Percentiles rank a stretch among this genome's conserved stretches.
Conservation (phyloP, 2,113 vertebrate genomes). For the Callionymus lyra region DNA sequence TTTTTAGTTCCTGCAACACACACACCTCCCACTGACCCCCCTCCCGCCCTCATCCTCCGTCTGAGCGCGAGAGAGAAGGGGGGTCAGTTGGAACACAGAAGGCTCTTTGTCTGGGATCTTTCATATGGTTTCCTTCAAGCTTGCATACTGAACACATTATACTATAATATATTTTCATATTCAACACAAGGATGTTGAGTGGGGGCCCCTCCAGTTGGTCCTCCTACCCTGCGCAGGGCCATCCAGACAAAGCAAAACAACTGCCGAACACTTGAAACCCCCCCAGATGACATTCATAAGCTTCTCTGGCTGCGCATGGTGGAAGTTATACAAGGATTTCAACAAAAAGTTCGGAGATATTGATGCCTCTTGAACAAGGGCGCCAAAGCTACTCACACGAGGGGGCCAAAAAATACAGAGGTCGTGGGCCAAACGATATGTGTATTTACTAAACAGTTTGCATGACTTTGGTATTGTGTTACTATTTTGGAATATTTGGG, state of each 20-base stretch:
- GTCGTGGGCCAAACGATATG: too few relatives aligned
- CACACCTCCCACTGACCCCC: constrained; percentile 16
- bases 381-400: too few relatives aligned
- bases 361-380: too few relatives aligned
- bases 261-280: too few relatives aligned
- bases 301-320: not conserved
- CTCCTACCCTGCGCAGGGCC: not conserved
- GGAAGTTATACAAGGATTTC: too few relatives aligned
- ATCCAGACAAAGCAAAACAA: too few relatives aligned
- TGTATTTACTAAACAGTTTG: too few relatives aligned
- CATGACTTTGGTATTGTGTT: too few relatives aligned
- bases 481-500: too few relatives aligned
- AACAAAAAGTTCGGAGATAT: too few relatives aligned
- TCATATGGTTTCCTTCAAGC: constrained; percentile 76
- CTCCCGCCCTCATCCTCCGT: constrained; percentile 18
- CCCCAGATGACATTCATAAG: too few relatives aligned
- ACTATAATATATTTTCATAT: constrained; percentile 70
- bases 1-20: constrained; percentile 53
- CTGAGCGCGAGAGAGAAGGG: constrained; percentile 54
- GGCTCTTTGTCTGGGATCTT: constrained; percentile 69
- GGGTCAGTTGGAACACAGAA: constrained; percentile 69
- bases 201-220: constrained; percentile 20
- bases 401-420: too few relatives aligned
- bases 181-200: constrained; percentile 45
- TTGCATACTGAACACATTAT: constrained; percentile 77